These are phyloP conservation scores for Gymnocypris eckloni DNA, from an alignment of 2,797 vertebrate species.

Conservation along the genomic window DNA sequence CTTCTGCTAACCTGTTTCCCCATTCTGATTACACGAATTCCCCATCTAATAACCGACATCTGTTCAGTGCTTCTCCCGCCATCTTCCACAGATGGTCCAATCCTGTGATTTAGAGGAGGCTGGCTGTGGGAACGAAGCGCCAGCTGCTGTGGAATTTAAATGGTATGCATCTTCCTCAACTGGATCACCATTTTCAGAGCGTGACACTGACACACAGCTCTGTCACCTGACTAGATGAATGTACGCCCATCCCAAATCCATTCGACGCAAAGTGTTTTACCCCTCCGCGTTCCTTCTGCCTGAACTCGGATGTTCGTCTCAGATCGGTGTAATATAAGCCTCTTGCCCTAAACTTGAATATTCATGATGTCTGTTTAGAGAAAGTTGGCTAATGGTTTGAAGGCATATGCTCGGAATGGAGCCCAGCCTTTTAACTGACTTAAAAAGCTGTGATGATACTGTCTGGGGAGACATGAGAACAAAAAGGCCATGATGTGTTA, in stretches of 20 bases:
- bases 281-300: neutral
- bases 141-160: conserved; percentile 64
- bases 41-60: conserved; percentile 70
- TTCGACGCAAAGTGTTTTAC: neutral
- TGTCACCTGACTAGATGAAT: conserved; percentile 26
- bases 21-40: conserved; percentile 54
- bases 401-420: conserved; percentile 14
- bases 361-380: conserved; percentile 30
- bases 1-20: conserved; percentile 44
- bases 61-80: conserved; percentile 63
- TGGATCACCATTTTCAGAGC: conserved; percentile 20
- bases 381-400: conserved; percentile 38
- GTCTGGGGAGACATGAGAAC: conserved; percentile 16
- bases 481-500: neutral
- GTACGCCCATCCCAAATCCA: neutral
- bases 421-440: conserved; percentile 16
- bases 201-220: conserved; percentile 20
- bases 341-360: conserved; percentile 14
- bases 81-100: conserved; percentile 62
- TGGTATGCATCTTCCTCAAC: conserved; percentile 33
- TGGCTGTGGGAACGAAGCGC: conserved; percentile 58
- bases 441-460: conserved; percentile 34
- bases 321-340: neutral
- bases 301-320: neutral
- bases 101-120: conserved; percentile 57